Percentiles rank a stretch among this genome's conserved stretches.
Conservation (phyloP, 1,140 invertebrate genomes). For the Hycleus cichorii region DNA sequence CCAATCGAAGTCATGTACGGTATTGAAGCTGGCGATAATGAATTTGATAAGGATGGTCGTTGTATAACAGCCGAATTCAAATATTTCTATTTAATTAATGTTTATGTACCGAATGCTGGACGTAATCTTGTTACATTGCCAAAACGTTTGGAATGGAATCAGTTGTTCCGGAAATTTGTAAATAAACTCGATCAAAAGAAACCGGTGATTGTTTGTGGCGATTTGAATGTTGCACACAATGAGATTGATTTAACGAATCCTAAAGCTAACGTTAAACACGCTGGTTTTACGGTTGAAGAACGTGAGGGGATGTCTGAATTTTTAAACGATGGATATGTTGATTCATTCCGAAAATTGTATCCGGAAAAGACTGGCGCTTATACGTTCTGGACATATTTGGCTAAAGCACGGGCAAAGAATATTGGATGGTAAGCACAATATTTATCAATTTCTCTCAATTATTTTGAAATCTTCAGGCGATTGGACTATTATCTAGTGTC, state of each 20-base stretch:
- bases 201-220: slow-evolving; percentile 90
- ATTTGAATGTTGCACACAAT: slow-evolving; percentile 94
- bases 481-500: slow-evolving; percentile 93
- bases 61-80: slow-evolving; percentile 95
- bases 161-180: slow-evolving; percentile 68
- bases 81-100: slow-evolving; percentile 77
- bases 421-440: slow-evolving; percentile 71
- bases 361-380: slow-evolving; percentile 79
- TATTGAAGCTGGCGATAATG: slow-evolving; percentile 53
- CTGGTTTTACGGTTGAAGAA: slow-evolving; percentile 94
- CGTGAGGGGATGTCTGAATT: slow-evolving; percentile 83
- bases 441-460: background rate
- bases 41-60: slow-evolving; percentile 76
- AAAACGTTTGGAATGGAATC: slow-evolving; percentile 88
- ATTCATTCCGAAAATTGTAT: slow-evolving; percentile 83
- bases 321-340: slow-evolving; percentile 71
- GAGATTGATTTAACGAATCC: slow-evolving; percentile 96
- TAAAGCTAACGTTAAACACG: slow-evolving; percentile 85
- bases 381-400: slow-evolving; percentile 93
- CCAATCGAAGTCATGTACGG: slow-evolving; percentile 83
- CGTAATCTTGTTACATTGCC: slow-evolving; percentile 76
- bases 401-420: slow-evolving; percentile 78
- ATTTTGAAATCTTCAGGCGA: slow-evolving; percentile 58
- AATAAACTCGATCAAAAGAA: slow-evolving; percentile 81
- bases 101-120: slow-evolving; percentile 68